phyloP scores from a whole-genome alignment of 2,797 vertebrate genomes.

The Sebastes itinus region DNA sequence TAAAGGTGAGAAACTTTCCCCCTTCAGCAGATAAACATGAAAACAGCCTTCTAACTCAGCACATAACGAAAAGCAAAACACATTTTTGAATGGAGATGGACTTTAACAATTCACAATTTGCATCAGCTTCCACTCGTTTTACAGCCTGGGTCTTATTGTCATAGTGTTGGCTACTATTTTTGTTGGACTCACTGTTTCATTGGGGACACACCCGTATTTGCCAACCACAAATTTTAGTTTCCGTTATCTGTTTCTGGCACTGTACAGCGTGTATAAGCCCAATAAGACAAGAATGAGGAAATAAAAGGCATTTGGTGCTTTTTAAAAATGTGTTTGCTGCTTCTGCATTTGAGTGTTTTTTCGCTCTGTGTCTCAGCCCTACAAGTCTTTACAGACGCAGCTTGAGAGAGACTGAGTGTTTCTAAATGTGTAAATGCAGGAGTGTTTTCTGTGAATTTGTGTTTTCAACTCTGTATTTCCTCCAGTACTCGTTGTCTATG shows the following conservation, averaged over 20 bases:
- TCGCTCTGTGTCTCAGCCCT: neutral
- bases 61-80: neutral
- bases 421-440: neutral
- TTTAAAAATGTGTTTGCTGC: neutral
- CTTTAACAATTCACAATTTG: neutral
- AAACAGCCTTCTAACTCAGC: neutral
- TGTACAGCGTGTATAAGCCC: no score
- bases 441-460: neutral
- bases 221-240: no score
- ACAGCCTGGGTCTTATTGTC: neutral
- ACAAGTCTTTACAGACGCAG: no score
- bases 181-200: neutral
- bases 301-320: neutral
- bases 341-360: neutral
- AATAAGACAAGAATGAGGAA: neutral
- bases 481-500: neutral
- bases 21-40: neutral
- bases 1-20: neutral
- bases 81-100: neutral
- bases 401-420: no score
- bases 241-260: no score
- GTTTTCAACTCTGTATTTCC: neutral
- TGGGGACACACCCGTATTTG: neutral
- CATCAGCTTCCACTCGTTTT: no score
- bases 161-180: neutral